Evolutionary conservation across 2,113 vertebrate species (phyloP).

Genomic region (Chaenogobius annularis): DNA sequence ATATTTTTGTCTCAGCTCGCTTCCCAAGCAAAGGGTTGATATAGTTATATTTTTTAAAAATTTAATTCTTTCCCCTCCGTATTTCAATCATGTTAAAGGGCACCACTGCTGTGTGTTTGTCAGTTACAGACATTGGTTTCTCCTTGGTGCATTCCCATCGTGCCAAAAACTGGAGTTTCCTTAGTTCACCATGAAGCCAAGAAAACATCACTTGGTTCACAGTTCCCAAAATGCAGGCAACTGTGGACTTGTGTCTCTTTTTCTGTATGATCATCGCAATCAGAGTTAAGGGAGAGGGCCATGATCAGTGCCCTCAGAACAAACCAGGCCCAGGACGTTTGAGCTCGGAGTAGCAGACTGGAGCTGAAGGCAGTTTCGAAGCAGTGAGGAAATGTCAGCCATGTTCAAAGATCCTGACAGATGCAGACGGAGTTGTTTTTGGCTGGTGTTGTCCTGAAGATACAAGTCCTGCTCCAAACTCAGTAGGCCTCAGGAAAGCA

Average conservation of each 20-base stretch:
- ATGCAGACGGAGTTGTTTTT: conserved; percentile 80
- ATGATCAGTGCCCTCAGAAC: conserved; percentile 82
- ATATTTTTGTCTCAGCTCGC: conserved; percentile 78
- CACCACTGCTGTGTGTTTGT: conserved; percentile 84
- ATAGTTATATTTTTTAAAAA: conserved; percentile 80
- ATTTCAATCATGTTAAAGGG: conserved; percentile 73
- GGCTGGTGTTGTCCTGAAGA: conserved; percentile 83
- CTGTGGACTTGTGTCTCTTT: conserved; percentile 62
- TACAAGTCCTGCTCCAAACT: conserved; percentile 86
- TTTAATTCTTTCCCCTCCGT: conserved; percentile 74
- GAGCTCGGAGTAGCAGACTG: conserved; percentile 79
- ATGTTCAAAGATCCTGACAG: conserved; percentile 62
- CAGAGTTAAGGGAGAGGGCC: conserved; percentile 73
- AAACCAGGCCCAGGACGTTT: conserved; percentile 78
- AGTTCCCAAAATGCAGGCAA: conserved; percentile 69
- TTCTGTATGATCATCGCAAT: conserved; percentile 61
- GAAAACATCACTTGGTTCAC: conserved; percentile 80
- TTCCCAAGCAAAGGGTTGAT: conserved; percentile 80
- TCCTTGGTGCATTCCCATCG: conserved; percentile 86
- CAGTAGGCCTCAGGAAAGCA: conserved; percentile 89
- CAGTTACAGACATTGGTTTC: conserved; percentile 84
- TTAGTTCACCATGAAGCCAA: conserved; percentile 78
- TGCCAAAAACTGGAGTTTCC: conserved; percentile 84
- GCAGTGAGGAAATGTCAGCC: conserved; percentile 82
- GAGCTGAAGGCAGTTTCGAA: conserved; percentile 84